A percentile compares a stretch with the other conserved stretches of the same genome.
These are phyloP conservation scores for Temnothorax ravouxi DNA, from an alignment of 2,888 invertebrate genomes.

Conservation along the genomic window DNA sequence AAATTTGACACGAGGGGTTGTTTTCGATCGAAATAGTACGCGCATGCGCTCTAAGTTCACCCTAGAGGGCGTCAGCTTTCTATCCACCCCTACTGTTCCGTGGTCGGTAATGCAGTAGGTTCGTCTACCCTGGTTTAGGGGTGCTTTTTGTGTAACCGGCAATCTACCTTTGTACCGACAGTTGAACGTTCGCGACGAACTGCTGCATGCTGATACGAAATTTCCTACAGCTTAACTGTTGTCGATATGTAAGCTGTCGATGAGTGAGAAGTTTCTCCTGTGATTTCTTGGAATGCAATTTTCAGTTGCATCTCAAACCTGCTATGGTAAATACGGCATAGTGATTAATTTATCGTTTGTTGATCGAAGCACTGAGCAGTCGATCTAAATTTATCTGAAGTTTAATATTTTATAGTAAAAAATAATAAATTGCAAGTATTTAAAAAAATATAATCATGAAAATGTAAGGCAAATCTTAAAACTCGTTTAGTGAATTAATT, in stretches of 20 bases:
- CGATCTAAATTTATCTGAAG: not conserved
- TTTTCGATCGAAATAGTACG: slow-evolving; percentile 80
- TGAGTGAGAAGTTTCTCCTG: not conserved
- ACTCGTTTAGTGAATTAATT: not conserved
- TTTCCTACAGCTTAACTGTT: slow-evolving; percentile 19
- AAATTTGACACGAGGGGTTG: slow-evolving; percentile 60
- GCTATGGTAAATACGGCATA: not conserved
- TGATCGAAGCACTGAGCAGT: not conserved
- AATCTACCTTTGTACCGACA: slow-evolving; percentile 64
- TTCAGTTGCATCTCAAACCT: not conserved
- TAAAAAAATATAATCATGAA: not conserved
- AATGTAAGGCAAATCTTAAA: not conserved
- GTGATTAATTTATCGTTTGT: slow-evolving; percentile 27
- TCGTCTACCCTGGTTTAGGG: slow-evolving; percentile 50
- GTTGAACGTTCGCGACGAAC: not conserved
- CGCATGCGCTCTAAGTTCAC: slow-evolving; percentile 82
- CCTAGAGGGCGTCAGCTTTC: slow-evolving; percentile 74
- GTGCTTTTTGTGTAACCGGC: slow-evolving; percentile 24
- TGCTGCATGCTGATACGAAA: slow-evolving; percentile 9
- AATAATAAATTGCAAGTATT: not conserved
- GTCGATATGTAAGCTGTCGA: not conserved
- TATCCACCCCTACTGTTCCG: not conserved
- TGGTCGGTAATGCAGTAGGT: slow-evolving; percentile 75
- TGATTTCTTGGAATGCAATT: not conserved
- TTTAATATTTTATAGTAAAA: slow-evolving; percentile 4